Evolutionary conservation across 2,888 invertebrate species (phyloP), one percentile per base, ranked within the genome.

Genomic region (Pteria penguin): DNA sequence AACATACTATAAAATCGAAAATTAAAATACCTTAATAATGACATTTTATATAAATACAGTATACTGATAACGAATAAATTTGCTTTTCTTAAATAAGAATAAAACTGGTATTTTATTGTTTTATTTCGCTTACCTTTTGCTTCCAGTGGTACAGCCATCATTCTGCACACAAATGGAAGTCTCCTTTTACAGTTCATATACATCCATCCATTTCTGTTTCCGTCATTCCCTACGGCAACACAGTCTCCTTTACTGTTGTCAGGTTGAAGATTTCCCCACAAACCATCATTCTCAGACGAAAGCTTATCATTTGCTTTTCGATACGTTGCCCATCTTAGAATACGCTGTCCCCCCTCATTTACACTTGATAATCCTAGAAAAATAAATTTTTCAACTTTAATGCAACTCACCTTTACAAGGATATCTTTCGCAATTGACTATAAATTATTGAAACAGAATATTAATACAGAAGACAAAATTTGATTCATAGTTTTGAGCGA

Each of bases 121-220:
- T 2, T 57, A 8, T 2, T 26, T 57, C 57, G 27, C 27, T 18
- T 4, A 26, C 27, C 26, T 11, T 61, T 26, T 61, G 8, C 45
- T 18, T 45, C 11, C 18, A 45, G 26, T 5, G 72, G 68, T 26
- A 57, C 55, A 29, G 72, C 72, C n/a, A 52, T 26, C 22, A 31
- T n/a, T 55, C 71, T 72, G 45, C 76, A 76, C 31, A 76, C 29
- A 55, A 76, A 76, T 45, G 76, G 76, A 27, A 76, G 54, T 22
- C 60, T 67, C 29, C n/a, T 54, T 32, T 33, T 55, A 33, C 74
- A 74, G 27, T 72, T 62, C 61, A 22, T 63, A 31, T 54, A 55
- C 31, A 29, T 61, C 58, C 65, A 66, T n/a, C 52, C 22, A 2
- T 66, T 66, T 52, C 54, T 27, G 4, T 63, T 24, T 5, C 60